Conservation (phyloP, 2,888 invertebrate genomes). For the Halictus quadricinctus region DNA sequence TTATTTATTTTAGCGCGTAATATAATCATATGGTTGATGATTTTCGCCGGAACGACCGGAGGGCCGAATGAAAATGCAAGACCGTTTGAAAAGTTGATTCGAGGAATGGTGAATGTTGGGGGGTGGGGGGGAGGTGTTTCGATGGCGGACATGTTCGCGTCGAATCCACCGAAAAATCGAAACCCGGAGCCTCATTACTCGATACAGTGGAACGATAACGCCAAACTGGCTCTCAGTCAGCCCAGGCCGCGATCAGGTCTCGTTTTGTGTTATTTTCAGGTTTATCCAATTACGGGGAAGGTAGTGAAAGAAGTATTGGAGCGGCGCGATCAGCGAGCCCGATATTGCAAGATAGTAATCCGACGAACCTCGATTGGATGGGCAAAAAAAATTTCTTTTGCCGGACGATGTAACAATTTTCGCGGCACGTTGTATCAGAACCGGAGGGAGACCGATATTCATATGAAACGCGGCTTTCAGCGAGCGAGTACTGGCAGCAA, state of each 20-base stretch:
- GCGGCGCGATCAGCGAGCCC: slow-evolving; percentile 37
- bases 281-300: slow-evolving; percentile 63
- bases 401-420: slow-evolving; percentile 33
- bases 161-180: slow-evolving; percentile 35
- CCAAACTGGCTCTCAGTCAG: slow-evolving; percentile 22
- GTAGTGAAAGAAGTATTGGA: slow-evolving; percentile 51
- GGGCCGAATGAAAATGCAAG: not conserved
- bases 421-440: slow-evolving; percentile 9
- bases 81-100: not conserved
- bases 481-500: not conserved
- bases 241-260: slow-evolving; percentile 26
- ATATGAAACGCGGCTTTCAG: not conserved
- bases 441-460: not conserved
- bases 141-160: slow-evolving; percentile 12
- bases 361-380: slow-evolving; percentile 53
- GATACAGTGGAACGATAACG: slow-evolving; percentile 43
- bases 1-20: not conserved
- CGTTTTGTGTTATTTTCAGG: slow-evolving; percentile 62
- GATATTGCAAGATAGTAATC: slow-evolving; percentile 57
- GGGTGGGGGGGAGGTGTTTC: not conserved
- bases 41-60: not conserved
- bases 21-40: not conserved
- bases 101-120: not conserved
- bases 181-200: slow-evolving; percentile 46
- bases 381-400: slow-evolving; percentile 41